A percentile compares a stretch with the other conserved stretches of the same genome.
Evolutionary conservation across 2,113 vertebrate species (phyloP).

Genomic region (Cynopterus brachyotis): DNA sequence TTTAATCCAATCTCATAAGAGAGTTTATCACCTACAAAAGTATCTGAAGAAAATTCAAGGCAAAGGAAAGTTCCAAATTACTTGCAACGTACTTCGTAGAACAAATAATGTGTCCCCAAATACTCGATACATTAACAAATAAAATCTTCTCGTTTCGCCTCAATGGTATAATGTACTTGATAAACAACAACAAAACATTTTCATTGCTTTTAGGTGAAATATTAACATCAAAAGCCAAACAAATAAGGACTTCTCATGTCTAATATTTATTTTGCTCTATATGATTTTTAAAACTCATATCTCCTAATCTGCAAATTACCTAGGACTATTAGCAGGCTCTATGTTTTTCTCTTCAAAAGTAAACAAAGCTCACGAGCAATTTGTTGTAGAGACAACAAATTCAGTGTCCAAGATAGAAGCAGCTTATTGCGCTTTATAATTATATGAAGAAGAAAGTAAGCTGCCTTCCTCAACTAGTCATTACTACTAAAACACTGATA

Average conservation of each 20-base stretch:
- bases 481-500: not conserved
- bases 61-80: not conserved
- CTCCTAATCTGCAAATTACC: not conserved
- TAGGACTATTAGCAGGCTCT: not conserved
- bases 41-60: conserved; percentile 15
- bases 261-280: not conserved
- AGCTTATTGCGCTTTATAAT: not conserved
- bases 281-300: not conserved
- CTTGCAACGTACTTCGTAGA: not conserved
- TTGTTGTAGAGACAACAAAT: not conserved
- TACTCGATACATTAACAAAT: not conserved
- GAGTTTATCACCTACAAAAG: conserved; percentile 23
- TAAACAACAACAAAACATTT: not conserved
- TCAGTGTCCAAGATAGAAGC: not conserved
- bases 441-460: not conserved
- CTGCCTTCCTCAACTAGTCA: not conserved
- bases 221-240: conserved; percentile 5
- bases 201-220: conserved; percentile 4
- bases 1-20: conserved; percentile 62
- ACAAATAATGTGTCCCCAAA: conserved; percentile 16
- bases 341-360: not conserved
- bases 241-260: not conserved
- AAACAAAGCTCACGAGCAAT: not conserved
- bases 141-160: conserved; percentile 2
- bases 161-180: not conserved